Base-by-base conservation (phyloP, 2,113 vertebrate genomes). In the Natator depressus region DNA sequence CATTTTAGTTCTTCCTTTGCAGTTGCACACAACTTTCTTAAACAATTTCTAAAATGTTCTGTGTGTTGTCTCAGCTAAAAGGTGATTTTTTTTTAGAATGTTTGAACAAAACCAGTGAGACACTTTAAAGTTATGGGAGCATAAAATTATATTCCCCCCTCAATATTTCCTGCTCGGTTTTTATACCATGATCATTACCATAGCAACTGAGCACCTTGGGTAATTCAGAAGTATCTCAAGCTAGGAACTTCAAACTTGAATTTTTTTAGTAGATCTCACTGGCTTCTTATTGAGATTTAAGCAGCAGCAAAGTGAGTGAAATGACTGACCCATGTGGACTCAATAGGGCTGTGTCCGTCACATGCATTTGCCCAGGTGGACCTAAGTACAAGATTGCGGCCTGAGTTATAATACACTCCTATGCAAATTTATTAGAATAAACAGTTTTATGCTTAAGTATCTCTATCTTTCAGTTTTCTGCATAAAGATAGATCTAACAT, bases 41-140 rank as follows among this genome's bases (percentile, higher is more conserved):
- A 80, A 81, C 25, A 88, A 93, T 85, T 82, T 42, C 31, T 88
- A 85, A 91, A 88, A 88, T 95, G 85, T 89, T 84, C 89, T 92
- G 59, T 0, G 80, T 87, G 2, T 85, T 79, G 27, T 20, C 92
- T 95, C 80, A 75, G 5, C 31, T 79, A 69, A 93, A 89, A 92
- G 84, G 8, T 17, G 51, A 8, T 5, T 13, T 25, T 78, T 72
- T 76, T 47, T 47, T 10, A 72, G n/a, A 78, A 46, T 27, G 13
- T 78, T 14, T 46, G 46, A 78, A 47, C 12, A 47, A 47, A 78
- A 47, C 25, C 75, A 78, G 24, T 78, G 42, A 27, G 42, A 78
- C 12, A 47, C 47, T 78, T 78, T 78, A 47, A 47, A 78, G 42
- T 78, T 78, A 16, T 14, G 75, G 11, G 7, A 78, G 24, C 42